Base-by-base conservation (phyloP, 2,888 invertebrate genomes). In the Phania funesta region DNA sequence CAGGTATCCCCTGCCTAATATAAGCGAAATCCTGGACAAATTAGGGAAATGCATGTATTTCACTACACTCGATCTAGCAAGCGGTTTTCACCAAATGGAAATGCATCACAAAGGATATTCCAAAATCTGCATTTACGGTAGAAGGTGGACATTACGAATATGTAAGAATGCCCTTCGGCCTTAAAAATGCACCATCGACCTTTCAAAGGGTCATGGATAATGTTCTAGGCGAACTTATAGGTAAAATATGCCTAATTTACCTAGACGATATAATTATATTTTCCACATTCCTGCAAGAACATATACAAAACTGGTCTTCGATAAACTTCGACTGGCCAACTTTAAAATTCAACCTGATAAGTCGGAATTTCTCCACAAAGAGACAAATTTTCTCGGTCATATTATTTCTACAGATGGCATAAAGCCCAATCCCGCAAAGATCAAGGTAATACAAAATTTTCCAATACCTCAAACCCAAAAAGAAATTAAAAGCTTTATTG, bases 291-390 rank as follows among this genome's bases (percentile, higher is more conserved):
- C 18, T 46, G 18, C 18, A 46, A 5, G 44, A 46, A 46, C 44
- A 46, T 18, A 46, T 46, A 6, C 6, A 18, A 7, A 35, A 7
- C 4, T 8, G 9, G 26, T 26, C 6, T 26, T 26, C 2, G 35
- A 35, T 8, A 3, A 9, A 35, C 11, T 35, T 8, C 7, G 2
- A 35, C 4, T 11, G 11, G 4, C 35, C 4, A 74, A 74, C 20
- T 67, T 74, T 0, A 74, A 80, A 26, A 52, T 74, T n/a, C 68
- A 74, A 20, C 11, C 56, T 2, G 38, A 50, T 9, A 80, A 80
- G 64, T 74, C 67, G 1, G 41, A 78, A 22, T 78, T 71, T 44
- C 9, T 73, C 0, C 18, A 24, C 6, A 67, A 79, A 8, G 70
- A 75, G 18, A 70, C 29, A 1, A 22, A 48, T 1, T 80, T 75